A percentile compares a stretch with the other conserved stretches of the same genome.
These are phyloP conservation scores for Cladorhizidae sp. DNA, from an alignment of 37 sponge, comb jelly and placozoan genomes.

Conservation along the genomic window DNA sequence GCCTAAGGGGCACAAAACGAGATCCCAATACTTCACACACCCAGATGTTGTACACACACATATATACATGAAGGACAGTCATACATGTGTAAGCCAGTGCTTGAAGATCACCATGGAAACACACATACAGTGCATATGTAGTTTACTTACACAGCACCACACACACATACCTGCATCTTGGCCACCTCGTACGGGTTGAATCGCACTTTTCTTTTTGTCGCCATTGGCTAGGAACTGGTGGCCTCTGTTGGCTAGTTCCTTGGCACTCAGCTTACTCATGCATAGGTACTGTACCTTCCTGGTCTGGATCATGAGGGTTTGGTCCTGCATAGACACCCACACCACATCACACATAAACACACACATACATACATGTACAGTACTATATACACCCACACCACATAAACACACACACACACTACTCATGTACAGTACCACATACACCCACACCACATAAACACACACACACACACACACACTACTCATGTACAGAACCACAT, in stretches of 20 bases:
- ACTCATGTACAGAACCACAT: too few species aligned
- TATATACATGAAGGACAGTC: too few species aligned
- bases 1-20: not conserved
- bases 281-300: slow-evolving; percentile 65
- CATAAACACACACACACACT: not conserved
- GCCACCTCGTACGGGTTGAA: not conserved
- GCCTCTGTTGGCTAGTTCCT: slow-evolving; percentile 49
- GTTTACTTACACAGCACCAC: too few species aligned
- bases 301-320: slow-evolving; percentile 51
- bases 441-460: too few species aligned
- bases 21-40: too few species aligned
- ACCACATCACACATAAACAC: not conserved
- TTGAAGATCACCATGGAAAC: too few species aligned
- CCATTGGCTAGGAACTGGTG: slow-evolving; percentile 41
- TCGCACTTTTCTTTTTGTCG: not conserved
- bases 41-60: too few species aligned
- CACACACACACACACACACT: too few species aligned
- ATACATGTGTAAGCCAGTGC: not conserved
- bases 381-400: not conserved
- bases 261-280: slow-evolving; percentile 60
- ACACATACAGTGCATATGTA: not conserved
- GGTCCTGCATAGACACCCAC: slow-evolving; percentile 28
- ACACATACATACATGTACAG: not conserved
- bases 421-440: too few species aligned
- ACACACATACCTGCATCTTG: not conserved